Evolutionary conservation across 2,888 invertebrate species (phyloP).

Genomic region (Papilio demoleus): DNA sequence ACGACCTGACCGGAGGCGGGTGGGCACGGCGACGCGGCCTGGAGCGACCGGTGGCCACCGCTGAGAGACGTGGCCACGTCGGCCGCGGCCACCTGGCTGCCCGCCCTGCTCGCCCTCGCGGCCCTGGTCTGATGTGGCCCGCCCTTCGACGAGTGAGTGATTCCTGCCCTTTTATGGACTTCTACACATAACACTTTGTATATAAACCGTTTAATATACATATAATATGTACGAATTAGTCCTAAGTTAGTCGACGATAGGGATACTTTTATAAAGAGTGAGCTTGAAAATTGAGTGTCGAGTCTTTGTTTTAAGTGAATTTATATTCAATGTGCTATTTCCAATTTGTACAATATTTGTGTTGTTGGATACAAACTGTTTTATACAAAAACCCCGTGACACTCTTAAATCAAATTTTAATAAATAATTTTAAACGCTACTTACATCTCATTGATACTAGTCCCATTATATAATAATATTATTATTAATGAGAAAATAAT

Average conservation of each 20-base stretch:
- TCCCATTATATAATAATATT: too few species aligned
- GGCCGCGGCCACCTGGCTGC: constrained; percentile 38
- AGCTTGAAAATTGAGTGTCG: background rate
- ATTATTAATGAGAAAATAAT: too few species aligned
- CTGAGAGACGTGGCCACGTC: constrained; percentile 46
- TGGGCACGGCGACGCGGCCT: constrained; percentile 60
- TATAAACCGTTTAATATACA: constrained; percentile 25
- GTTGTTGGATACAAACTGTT: background rate
- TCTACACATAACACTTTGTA: constrained; percentile 34
- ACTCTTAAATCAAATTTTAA: too few species aligned
- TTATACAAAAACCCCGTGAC: too few species aligned
- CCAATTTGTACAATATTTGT: background rate
- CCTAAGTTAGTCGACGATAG: background rate
- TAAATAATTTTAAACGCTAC: too few species aligned
- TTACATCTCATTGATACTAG: too few species aligned
- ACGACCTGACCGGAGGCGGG: constrained; percentile 75
- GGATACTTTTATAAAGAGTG: background rate
- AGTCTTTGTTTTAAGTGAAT: background rate
- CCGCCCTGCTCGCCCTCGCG: constrained; percentile 45
- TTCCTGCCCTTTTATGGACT: constrained; percentile 37
- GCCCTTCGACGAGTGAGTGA: constrained; percentile 29
- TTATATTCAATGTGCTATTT: background rate
- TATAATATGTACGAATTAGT: background rate
- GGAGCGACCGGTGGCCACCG: constrained; percentile 73
- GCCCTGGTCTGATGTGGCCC: constrained; percentile 47